phyloP scores from a whole-genome alignment of 1,140 invertebrate genomes.

The Drosophila aff. region DNA sequence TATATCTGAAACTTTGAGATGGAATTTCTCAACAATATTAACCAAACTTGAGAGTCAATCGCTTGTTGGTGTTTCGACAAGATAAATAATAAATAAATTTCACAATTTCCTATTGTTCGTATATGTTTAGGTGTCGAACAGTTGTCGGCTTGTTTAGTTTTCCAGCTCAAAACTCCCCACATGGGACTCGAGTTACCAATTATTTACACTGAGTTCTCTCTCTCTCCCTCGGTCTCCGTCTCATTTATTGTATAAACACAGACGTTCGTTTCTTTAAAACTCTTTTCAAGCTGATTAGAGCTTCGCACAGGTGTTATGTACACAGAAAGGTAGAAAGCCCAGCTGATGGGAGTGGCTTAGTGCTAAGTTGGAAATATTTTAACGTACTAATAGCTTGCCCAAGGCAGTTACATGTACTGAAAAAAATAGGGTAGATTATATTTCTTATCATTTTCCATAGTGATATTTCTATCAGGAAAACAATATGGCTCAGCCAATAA shows the following conservation, averaged over 20 bases:
- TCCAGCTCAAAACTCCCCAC: constrained; percentile 28
- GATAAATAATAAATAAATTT: constrained; percentile 65
- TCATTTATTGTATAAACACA: constrained; percentile 66
- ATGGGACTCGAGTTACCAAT: constrained; percentile 33
- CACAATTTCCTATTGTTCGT: constrained; percentile 52
- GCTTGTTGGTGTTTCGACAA: constrained; percentile 14
- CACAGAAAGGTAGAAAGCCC: constrained; percentile 16
- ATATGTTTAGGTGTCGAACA: constrained; percentile 56
- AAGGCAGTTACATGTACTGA: constrained; percentile 1
- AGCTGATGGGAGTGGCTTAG: constrained; percentile 45
- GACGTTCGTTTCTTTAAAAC: constrained; percentile 53
- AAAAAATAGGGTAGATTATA: not conserved
- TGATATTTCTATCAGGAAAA: not conserved
- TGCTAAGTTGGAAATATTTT: constrained; percentile 38
- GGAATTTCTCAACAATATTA: constrained; percentile 58
- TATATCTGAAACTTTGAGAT: constrained; percentile 7
- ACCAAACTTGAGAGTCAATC: constrained; percentile 19
- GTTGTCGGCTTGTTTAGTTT: constrained; percentile 69
- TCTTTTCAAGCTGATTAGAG: constrained; percentile 69
- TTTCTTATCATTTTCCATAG: not conserved
- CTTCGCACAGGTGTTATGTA: constrained; percentile 56
- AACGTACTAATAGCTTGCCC: constrained; percentile 1
- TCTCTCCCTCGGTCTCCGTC: not conserved
- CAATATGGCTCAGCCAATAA: constrained; percentile 27
- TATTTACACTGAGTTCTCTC: constrained; percentile 17